These are phyloP conservation scores for Eustalomyia histrio DNA, from an alignment of 2,888 invertebrate species.

Conservation along the genomic window DNA sequence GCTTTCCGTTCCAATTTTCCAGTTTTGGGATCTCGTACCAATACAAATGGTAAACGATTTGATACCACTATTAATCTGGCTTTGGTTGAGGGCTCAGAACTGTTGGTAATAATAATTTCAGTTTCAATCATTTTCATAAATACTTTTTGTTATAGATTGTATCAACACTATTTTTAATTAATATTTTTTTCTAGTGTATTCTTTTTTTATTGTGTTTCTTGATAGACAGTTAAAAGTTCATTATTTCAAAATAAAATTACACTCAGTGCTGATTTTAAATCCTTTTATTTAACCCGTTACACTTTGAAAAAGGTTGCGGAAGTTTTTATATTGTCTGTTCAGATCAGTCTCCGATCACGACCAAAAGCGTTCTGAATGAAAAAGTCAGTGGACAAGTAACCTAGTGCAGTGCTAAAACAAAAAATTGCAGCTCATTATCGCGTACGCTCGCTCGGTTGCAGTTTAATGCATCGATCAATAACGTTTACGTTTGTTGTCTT, in stretches of 20 bases:
- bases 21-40: slow-evolving; percentile 86
- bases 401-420: slow-evolving; percentile 60
- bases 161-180: not conserved
- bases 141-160: not conserved
- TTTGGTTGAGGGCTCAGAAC: slow-evolving; percentile 78
- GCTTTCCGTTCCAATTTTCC: slow-evolving; percentile 89
- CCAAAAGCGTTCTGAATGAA: slow-evolving; percentile 64
- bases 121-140: slow-evolving; percentile 74
- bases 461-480: slow-evolving; percentile 63
- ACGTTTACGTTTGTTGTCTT: slow-evolving; percentile 58
- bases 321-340: slow-evolving; percentile 38
- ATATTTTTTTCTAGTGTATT: not conserved
- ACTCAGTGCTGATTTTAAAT: slow-evolving; percentile 9
- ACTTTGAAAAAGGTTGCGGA: slow-evolving; percentile 36
- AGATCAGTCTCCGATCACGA: slow-evolving; percentile 62
- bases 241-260: not conserved
- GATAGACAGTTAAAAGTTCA: not conserved
- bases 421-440: slow-evolving; percentile 56
- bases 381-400: slow-evolving; percentile 60
- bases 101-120: slow-evolving; percentile 77
- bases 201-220: slow-evolving; percentile 13
- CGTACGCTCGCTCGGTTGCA: slow-evolving; percentile 55
- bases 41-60: slow-evolving; percentile 92
- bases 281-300: slow-evolving; percentile 20
- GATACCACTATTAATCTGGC: slow-evolving; percentile 94